Conservation (phyloP, 1,140 invertebrate species). For the Pogonus chalceus region DNA sequence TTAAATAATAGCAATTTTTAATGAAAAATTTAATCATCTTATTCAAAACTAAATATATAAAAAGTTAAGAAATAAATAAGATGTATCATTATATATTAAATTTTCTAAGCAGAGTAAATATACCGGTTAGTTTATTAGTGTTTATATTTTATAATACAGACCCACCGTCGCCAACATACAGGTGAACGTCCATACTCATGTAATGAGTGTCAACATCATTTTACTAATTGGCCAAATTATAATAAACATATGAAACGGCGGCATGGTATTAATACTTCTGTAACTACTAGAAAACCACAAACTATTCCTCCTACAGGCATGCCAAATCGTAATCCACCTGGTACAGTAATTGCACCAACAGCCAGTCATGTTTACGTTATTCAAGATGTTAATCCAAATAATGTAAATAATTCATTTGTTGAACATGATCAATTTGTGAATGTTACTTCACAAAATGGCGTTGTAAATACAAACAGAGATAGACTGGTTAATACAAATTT, state of each 20-base stretch:
- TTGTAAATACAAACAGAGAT: not conserved
- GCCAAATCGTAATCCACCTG: conserved; percentile 33
- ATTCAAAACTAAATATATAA: conserved; percentile 2
- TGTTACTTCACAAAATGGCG: not conserved
- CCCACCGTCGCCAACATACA: conserved; percentile 54
- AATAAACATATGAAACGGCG: conserved; percentile 66
- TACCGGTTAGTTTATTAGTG: too few species aligned
- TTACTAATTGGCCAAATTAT: conserved; percentile 67
- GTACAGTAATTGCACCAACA: conserved; percentile 29
- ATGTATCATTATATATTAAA: too few species aligned
- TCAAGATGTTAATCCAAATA: conserved; percentile 15
- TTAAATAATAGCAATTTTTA: not conserved
- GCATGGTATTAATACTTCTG: conserved; percentile 48
- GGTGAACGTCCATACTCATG: conserved; percentile 50
- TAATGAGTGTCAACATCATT: conserved; percentile 52
- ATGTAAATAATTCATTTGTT: not conserved
- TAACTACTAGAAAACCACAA: conserved; percentile 29
- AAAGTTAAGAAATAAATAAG: conserved; percentile 5
- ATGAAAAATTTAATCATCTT: conserved; percentile 4
- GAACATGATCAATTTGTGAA: not conserved
- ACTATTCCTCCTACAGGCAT: conserved; percentile 33
- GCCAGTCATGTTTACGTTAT: conserved; percentile 16
- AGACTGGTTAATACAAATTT: not conserved
- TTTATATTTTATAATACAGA: conserved; percentile 30
- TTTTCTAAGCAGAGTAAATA: too few species aligned